These are phyloP conservation scores for Amblyraja radiata DNA, from an alignment of 2,797 vertebrate genomes.

Conservation along the genomic window DNA sequence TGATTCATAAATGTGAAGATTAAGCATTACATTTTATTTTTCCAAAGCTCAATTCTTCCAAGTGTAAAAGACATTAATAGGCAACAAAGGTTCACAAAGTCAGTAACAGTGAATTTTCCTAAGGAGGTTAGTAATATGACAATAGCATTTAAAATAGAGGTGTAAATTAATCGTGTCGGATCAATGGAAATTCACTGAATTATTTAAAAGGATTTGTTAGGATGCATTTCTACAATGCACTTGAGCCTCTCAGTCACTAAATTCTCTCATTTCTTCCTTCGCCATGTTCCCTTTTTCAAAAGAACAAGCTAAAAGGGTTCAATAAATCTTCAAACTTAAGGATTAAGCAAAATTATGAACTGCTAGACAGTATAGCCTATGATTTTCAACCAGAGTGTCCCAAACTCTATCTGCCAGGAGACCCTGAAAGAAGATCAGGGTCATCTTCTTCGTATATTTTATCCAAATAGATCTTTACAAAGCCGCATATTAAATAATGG, in stretches of 20 bases:
- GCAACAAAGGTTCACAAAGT: too few species aligned
- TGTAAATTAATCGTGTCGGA: neutral
- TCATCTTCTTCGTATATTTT: neutral
- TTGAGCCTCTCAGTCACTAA: too few species aligned
- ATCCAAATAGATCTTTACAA: neutral
- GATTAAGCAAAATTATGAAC: neutral
- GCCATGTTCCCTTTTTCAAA: neutral
- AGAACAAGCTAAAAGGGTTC: neutral
- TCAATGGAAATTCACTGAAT: neutral
- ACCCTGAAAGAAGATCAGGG: neutral
- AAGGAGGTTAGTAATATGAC: neutral
- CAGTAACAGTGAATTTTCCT: neutral
- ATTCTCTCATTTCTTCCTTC: neutral
- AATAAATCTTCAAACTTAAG: neutral
- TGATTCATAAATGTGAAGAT: neutral
- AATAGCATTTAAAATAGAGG: constrained; percentile 1
- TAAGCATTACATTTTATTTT: neutral
- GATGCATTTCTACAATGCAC: neutral
- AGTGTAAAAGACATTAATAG: neutral
- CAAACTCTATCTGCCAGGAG: neutral
- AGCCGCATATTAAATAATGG: neutral
- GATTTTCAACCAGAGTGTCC: neutral
- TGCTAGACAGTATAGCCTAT: neutral
- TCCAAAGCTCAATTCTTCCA: neutral
- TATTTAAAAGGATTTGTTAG: neutral